Base-by-base conservation (phyloP, 1,140 invertebrate species). In the Pteromalus puparum region DNA sequence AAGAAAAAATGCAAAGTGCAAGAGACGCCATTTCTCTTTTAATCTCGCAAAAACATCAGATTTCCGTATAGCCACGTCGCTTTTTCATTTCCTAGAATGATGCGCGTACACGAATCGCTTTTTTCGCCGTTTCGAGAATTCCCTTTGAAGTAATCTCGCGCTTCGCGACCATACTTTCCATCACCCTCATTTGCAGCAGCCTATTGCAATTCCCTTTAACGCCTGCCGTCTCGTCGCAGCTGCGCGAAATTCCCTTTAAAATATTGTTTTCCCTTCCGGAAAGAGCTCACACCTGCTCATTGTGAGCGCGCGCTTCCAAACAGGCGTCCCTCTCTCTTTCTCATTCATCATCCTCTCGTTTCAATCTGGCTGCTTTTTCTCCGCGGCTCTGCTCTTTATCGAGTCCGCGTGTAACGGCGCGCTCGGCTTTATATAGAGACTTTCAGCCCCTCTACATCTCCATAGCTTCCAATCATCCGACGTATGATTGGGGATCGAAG, bases 401-500 rank as follows among this genome's bases (percentile, higher is more conserved):
- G 53, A 61, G 53, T 61, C 53, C 48, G 13, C 48, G 48, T 61
- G 53, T n/a, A 61, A 61, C 53, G 53, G 18, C 21, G 18, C 21
- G 21, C 53, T 61, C 53, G 21, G 53, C 53, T 73, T 18, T 42
- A 38, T 18, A 30, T 26, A 26, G 68, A 34, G 72, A 73, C 13
- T 61, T n/a, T 5, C 18, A 18, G 18, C 21, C 18, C 21, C 53
- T 5, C 18, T 18, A 6, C n/a, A n/a, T n/a, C 5, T 61, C 21
- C 48, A 53, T 21, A 53, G n/a, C 26, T 26, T 73, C 34, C 72
- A 73, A 73, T 73, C 34, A 73, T 73, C 21, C 15, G 13, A 21
- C 72, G 18, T 38, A 73, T 34, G 72, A 73, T 73, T 73, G 72
- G 72, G 38, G 34, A 74, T 74, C 72, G 72, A 74, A 74, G 18